phyloP scores from a whole-genome alignment of 2,797 vertebrate genomes.

The Bradypus variegatus region DNA sequence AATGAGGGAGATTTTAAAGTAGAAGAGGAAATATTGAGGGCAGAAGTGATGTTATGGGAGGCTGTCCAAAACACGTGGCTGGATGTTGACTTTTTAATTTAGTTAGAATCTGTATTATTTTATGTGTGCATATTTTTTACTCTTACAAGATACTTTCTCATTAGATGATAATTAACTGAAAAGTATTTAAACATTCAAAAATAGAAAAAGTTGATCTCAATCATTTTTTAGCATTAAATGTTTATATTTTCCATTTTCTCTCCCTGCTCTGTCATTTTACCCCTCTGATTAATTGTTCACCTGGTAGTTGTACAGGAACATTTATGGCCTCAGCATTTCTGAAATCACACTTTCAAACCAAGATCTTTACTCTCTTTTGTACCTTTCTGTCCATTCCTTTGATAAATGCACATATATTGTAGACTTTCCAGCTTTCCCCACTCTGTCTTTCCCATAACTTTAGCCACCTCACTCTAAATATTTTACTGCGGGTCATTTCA shows the following conservation, averaged over 20 bases:
- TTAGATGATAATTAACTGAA: not conserved
- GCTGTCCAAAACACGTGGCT: not conserved
- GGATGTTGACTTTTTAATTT: not conserved
- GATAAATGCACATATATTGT: not conserved
- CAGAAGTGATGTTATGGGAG: not conserved
- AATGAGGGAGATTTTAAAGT: not conserved
- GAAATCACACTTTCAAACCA: not conserved
- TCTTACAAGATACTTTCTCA: not conserved
- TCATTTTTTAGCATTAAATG: not conserved
- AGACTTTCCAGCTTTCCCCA: not conserved
- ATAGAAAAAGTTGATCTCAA: not conserved
- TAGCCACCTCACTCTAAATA: not conserved
- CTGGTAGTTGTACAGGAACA: not conserved
- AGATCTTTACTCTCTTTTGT: not conserved
- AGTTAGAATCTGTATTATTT: not conserved
- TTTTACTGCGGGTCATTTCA: not conserved
- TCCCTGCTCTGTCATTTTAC: not conserved
- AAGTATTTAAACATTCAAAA: constrained; percentile 4
- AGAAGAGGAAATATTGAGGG: not conserved
- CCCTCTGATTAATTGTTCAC: not conserved
- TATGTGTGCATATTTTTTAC: not conserved
- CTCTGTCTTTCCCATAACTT: not conserved
- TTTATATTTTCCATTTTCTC: not conserved
- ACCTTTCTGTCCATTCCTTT: not conserved
- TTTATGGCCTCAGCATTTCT: not conserved